Conservation (phyloP, 2,888 invertebrate species). For the Epistrophella euchroma region DNA sequence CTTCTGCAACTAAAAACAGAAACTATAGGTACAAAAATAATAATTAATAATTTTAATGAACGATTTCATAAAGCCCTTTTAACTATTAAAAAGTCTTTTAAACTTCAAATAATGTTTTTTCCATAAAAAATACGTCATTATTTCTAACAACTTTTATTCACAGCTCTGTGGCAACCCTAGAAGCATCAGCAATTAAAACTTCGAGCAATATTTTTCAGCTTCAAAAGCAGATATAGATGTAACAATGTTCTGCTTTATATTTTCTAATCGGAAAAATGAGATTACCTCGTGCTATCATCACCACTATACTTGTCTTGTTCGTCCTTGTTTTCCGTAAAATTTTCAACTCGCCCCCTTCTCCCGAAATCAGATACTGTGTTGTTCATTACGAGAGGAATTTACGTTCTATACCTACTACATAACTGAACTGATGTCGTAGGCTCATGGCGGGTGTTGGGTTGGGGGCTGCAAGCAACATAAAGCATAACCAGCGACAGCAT, state of each 20-base stretch:
- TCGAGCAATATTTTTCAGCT: slow-evolving; percentile 57
- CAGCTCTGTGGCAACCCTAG: background rate
- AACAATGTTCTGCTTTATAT: slow-evolving; percentile 59
- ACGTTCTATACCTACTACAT: slow-evolving; percentile 29
- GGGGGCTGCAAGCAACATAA: slow-evolving; percentile 7
- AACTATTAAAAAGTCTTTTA: no score
- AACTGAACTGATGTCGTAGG: slow-evolving; percentile 4
- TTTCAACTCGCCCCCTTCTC: no score
- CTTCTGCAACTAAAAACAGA: no score
- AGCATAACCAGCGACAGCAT: slow-evolving; percentile 25
- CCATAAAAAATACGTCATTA: no score
- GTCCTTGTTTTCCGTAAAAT: slow-evolving; percentile 19
- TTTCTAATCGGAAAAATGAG: slow-evolving; percentile 66
- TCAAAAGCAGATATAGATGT: slow-evolving; percentile 17
- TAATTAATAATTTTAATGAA: no score
- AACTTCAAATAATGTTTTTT: no score
- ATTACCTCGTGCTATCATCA: slow-evolving; percentile 67
- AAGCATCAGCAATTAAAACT: slow-evolving; percentile 41
- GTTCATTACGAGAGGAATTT: slow-evolving; percentile 49
- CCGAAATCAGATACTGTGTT: slow-evolving; percentile 40
- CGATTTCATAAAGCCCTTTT: no score
- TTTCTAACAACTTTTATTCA: background rate
- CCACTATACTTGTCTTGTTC: slow-evolving; percentile 54
- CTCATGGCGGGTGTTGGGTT: background rate
- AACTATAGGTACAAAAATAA: no score